These are phyloP conservation scores for Sylvicola cinctus DNA, from an alignment of 2,888 invertebrate genomes.

Conservation along the genomic window DNA sequence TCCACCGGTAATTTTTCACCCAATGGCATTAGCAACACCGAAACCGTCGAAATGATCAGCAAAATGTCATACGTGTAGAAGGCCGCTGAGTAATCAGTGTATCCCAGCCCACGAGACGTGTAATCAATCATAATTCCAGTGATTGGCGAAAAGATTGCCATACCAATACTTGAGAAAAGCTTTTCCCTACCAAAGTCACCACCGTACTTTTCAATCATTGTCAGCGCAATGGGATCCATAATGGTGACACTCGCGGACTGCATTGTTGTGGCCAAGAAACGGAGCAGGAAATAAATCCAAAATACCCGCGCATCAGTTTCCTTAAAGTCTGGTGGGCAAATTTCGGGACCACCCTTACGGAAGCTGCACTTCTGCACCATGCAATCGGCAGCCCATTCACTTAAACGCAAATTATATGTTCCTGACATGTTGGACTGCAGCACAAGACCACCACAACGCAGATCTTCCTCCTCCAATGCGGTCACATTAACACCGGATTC, in stretches of 20 bases:
- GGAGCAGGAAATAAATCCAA: slow-evolving; percentile 53
- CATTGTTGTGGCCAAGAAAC: slow-evolving; percentile 64
- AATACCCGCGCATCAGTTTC: slow-evolving; percentile 59
- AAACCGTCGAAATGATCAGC: slow-evolving; percentile 46
- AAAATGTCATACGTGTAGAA: slow-evolving; percentile 63
- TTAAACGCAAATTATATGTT: slow-evolving; percentile 31
- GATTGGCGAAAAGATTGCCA: slow-evolving; percentile 64
- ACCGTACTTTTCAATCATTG: slow-evolving; percentile 65
- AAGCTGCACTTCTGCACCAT: slow-evolving; percentile 61
- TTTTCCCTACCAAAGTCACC: slow-evolving; percentile 66
- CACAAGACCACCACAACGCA: slow-evolving; percentile 54
- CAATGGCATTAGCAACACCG: slow-evolving; percentile 57
- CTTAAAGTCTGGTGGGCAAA: slow-evolving; percentile 61
- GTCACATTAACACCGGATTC: slow-evolving; percentile 50
- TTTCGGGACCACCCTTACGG: slow-evolving; percentile 50
- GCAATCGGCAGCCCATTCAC: slow-evolving; percentile 42
- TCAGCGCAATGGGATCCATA: slow-evolving; percentile 72
- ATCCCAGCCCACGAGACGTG: slow-evolving; percentile 32
- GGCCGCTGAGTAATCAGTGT: slow-evolving; percentile 74
- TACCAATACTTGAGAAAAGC: slow-evolving; percentile 59
- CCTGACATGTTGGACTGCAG: slow-evolving; percentile 42
- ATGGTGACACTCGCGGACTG: slow-evolving; percentile 69
- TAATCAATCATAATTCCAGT: slow-evolving; percentile 59
- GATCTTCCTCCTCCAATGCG: slow-evolving; percentile 48
- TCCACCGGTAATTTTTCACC: slow-evolving; percentile 59